A percentile compares a stretch with the other conserved stretches of the same genome.
These are phyloP conservation scores for Peromyscus eremicus DNA, from an alignment of 2,797 vertebrate genomes.

Conservation along the genomic window DNA sequence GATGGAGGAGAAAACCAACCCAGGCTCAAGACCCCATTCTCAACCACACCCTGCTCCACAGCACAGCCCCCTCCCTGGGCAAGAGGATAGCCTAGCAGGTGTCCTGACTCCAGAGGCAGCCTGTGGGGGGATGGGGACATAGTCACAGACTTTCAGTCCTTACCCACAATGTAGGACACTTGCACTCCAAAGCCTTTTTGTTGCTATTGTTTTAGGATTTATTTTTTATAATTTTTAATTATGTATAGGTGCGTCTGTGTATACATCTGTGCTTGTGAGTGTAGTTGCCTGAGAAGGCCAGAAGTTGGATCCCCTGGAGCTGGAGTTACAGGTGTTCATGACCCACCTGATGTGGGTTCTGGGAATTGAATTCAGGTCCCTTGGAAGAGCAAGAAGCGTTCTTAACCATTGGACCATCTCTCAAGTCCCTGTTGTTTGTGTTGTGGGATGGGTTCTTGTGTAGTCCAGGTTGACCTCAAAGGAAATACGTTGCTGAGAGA, in stretches of 20 bases:
- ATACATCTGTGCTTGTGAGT: not conserved
- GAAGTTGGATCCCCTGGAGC: not conserved
- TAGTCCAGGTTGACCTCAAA: not conserved
- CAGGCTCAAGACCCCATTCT: not conserved
- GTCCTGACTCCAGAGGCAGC: not conserved
- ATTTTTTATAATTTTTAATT: not conserved
- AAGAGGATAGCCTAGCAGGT: not conserved
- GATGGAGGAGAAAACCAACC: slow-evolving; percentile 52
- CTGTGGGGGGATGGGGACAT: too few species aligned
- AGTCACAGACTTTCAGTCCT: not conserved
- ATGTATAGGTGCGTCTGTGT: not conserved
- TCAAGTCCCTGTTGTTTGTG: not conserved
- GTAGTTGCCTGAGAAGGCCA: not conserved
- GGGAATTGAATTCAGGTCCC: not conserved
- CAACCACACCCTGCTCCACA: not conserved
- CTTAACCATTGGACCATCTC: not conserved
- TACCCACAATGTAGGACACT: not conserved
- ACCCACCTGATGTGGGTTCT: not conserved
- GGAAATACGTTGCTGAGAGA: not conserved
- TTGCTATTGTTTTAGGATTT: not conserved
- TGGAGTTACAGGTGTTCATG: not conserved
- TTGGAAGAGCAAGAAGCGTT: not conserved
- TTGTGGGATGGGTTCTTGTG: too few species aligned
- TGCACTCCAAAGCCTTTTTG: not conserved
- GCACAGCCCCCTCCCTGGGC: not conserved